Percentiles rank a stretch among this genome's conserved stretches.
These are phyloP conservation scores for Phaethon lepturus DNA, from an alignment of 2,113 vertebrate genomes.

Conservation along the genomic window DNA sequence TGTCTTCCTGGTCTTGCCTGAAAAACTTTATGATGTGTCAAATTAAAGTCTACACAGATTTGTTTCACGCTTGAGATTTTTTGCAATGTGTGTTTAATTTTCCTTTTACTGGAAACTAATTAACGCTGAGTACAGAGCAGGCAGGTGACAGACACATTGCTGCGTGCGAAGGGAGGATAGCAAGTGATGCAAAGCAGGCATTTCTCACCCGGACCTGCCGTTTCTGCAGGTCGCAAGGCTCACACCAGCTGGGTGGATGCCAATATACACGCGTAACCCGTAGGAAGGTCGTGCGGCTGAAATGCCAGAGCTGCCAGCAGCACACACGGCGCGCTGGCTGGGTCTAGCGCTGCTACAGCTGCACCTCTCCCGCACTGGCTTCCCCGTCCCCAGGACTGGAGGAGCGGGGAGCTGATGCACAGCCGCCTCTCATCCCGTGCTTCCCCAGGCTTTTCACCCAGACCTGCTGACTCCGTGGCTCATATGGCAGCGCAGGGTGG, in stretches of 20 bases:
- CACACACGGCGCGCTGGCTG: rapidly evolving
- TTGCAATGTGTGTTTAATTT: background rate
- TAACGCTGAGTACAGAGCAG: background rate
- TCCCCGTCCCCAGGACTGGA: background rate
- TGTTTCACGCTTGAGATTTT: background rate
- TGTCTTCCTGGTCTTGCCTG: slow-evolving; percentile 1
- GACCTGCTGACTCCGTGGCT: background rate
- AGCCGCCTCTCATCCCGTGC: rapidly evolving
- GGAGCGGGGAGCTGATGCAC: background rate
- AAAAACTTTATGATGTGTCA: background rate
- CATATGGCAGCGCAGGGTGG: rapidly evolving
- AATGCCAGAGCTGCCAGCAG: no score
- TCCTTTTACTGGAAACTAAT: background rate
- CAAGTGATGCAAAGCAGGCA: rapidly evolving
- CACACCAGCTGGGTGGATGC: rapidly evolving
- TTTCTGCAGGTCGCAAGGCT: no score
- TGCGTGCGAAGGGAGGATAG: background rate
- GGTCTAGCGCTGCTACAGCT: no score
- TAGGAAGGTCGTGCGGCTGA: rapidly evolving
- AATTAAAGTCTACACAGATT: background rate
- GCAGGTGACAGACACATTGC: background rate
- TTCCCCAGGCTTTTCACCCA: background rate
- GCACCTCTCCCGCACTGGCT: no score
- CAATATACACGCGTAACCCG: rapidly evolving
- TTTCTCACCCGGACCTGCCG: background rate